Evolutionary conservation across 2,797 vertebrate species (phyloP), one percentile per base, ranked within the genome.

Genomic region (Mus spretus): DNA sequence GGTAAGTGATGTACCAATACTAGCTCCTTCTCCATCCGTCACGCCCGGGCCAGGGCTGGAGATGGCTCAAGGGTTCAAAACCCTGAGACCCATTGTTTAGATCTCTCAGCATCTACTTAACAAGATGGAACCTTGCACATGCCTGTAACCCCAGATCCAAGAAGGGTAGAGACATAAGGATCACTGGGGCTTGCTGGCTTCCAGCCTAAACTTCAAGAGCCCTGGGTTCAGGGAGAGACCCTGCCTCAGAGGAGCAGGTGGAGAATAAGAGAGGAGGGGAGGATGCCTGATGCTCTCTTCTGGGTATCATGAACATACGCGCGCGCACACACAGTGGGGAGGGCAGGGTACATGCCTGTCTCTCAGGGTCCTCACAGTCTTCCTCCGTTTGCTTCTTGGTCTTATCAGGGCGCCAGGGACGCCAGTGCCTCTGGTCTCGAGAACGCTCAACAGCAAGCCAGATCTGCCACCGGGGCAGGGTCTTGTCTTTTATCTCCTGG

Each of bases 331-430:
- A 44, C 22, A 11, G 12, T 4, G 5, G 20, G 72, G 19, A 24
- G 37, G 20, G 72, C 37, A 44, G 74, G 57, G 17, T 1, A 55
- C 95, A 61, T 57, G 99, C 99, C 99, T 99, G 99, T 98, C 99
- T 99, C 98, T 99, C 99, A 0, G 99, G 99, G 96, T 99, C 99
- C 93, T 99, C 99, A 91, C 99, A 99, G 97, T 99, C 99, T 75
- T 99, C 99, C 90, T 99, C 99, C 0, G 99, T 98, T 93, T 99
- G 99, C 96, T 99, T 99, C 98, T 99, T 99, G 78, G 98, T 94
- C 98, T 99, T 99, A 96, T 99, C 99, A 0, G 99, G 99, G 94
- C 99, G 99, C 99, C 99, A 99, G 3, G 99, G 99, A 97, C 99
- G 98, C 99, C 99, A 99, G 15, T 99, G 99, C 94, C 98, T 98